phyloP scores from a whole-genome alignment of 2,113 vertebrate species.

The Rhinogobius similis region DNA sequence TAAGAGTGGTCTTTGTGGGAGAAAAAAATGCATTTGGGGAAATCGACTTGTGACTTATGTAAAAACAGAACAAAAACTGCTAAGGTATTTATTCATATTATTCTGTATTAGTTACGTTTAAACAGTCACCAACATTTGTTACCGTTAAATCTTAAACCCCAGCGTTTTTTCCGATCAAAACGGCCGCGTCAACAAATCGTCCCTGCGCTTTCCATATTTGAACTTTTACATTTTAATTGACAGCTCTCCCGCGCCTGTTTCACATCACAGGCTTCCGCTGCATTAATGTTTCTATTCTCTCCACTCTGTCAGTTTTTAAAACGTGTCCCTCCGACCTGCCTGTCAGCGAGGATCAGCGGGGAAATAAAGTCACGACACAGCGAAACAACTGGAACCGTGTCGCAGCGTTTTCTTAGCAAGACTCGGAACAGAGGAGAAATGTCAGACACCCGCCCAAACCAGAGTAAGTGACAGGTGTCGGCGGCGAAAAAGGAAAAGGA shows the following conservation, averaged over 20 bases:
- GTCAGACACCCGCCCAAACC: background rate
- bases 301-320: background rate
- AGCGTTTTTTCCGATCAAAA: background rate
- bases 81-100: no score
- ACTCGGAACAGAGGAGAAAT: background rate
- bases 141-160: no score
- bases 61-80: no score
- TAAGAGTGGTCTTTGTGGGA: no score
- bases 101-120: no score
- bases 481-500: background rate
- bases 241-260: conserved; percentile 1
- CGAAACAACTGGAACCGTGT: background rate
- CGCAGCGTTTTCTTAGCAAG: background rate
- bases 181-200: background rate
- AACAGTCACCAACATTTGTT: no score
- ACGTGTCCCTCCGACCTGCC: background rate
- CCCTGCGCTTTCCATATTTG: background rate
- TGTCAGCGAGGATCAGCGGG: background rate
- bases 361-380: conserved; percentile 2
- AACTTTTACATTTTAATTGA: background rate
- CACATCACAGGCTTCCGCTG: background rate
- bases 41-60: no score
- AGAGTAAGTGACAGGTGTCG: background rate
- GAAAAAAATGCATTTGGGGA: no score
- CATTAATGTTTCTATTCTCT: conserved; percentile 5